Conservation (phyloP, 2,113 vertebrate species). For the Scartelaos histophorus region DNA sequence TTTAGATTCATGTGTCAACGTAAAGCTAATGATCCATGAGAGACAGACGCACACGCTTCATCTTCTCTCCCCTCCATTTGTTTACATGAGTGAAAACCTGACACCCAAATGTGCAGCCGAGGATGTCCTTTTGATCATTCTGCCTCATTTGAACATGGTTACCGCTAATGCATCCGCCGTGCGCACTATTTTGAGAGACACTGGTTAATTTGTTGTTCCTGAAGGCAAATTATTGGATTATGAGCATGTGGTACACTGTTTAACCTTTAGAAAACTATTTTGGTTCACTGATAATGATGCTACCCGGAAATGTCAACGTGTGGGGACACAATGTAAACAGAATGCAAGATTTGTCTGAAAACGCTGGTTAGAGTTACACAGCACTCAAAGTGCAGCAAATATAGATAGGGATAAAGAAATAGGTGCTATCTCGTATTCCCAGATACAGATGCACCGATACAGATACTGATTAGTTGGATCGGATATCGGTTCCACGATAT, state of each 20-base stretch:
- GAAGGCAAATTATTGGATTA: neutral
- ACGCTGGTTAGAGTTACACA: too few species aligned
- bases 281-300: neutral
- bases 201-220: neutral
- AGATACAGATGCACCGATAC: too few species aligned
- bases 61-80: neutral
- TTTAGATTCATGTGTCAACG: neutral
- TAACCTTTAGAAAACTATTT: neutral
- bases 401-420: neutral
- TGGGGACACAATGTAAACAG: neutral
- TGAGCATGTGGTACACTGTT: neutral
- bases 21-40: neutral
- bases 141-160: constrained; percentile 1
- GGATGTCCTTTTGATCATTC: constrained; percentile 1
- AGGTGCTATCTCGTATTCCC: too few species aligned
- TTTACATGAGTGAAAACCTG: neutral
- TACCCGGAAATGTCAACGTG: neutral
- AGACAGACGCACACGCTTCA: neutral
- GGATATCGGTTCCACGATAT: too few species aligned
- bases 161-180: neutral
- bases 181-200: neutral
- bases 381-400: neutral
- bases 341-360: neutral
- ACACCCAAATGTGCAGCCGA: neutral
- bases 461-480: too few species aligned